Evolutionary conservation across 2,888 invertebrate genomes (phyloP), one percentile per base, ranked within the genome.

Genomic region (Xestoiulus laeticollis): DNA sequence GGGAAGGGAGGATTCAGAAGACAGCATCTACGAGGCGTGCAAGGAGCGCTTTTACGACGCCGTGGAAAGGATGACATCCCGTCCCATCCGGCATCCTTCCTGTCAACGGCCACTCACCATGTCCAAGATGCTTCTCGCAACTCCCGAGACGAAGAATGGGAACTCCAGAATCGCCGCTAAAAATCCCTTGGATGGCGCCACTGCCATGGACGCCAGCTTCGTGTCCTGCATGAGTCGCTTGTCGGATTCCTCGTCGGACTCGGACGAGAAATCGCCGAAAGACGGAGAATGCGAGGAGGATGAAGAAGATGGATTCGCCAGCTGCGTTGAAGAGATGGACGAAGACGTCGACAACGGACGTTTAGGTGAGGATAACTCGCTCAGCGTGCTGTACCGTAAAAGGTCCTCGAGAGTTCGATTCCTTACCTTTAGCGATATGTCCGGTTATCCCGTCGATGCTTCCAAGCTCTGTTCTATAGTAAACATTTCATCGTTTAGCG

Each of bases 181-280:
- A 26, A 22, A 22, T 38, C 10, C 83, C n/a, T 87, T 85, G 16
- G 59, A 33, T 10, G 53, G 87, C 88, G 22, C 82, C 30, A 84
- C 22, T 2, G 68, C 86, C 32, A 87, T 87, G 87, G 87, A 87
- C 8, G 48, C 87, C 16, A 87, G 87, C n/a, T 87, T 87, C 43
- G 26, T 87, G 10, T 85, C 87, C 14, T 87, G 87, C 59, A 26
- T 38, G 10, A 87, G 85, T 22, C 85, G 53, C 14, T 0, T 85
- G 32, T 87, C 87, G 16, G 32, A 82, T 32, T 38, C 26, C n/a
- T 32, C 43, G 22, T 48, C 53, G 3, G 26, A 6, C 14, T 68
- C 68, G 12, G 68, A 26, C 22, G 26, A 26, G 19, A 48, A 48
- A 12, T 68, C 22, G 26, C 10, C 22, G 43, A 10, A 26, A n/a